Percentiles rank a stretch among this genome's conserved stretches.
phyloP scores from a whole-genome alignment of 2,797 vertebrate genomes.

The Brachyalestes nurse region DNA sequence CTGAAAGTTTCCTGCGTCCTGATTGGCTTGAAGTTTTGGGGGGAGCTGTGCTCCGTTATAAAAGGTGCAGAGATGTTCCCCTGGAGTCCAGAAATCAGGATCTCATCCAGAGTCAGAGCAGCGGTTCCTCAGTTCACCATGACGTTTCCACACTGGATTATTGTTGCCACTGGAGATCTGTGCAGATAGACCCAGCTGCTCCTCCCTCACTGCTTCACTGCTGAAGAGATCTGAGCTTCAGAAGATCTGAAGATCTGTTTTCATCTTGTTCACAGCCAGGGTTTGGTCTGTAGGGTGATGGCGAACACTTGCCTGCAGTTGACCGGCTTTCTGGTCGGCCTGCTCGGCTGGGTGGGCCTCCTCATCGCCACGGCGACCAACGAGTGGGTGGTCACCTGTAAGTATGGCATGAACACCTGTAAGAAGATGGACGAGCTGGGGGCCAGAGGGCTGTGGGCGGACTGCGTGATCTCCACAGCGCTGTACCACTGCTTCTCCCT shows the following conservation, averaged over 20 bases:
- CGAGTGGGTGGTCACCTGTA: constrained; percentile 94
- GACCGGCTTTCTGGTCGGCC: constrained; percentile 87
- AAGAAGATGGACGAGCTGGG: constrained; percentile 92
- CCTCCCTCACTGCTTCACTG: not conserved
- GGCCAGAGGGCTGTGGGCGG: constrained; percentile 91
- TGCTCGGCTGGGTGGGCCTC: constrained; percentile 91
- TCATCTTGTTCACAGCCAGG: not conserved
- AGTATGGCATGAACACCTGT: constrained; percentile 91
- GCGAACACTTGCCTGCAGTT: constrained; percentile 89
- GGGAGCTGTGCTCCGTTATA: constrained; percentile 64
- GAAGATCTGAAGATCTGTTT: not conserved
- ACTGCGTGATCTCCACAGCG: constrained; percentile 91
- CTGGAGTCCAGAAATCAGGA: not conserved
- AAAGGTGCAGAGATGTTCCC: constrained; percentile 53
- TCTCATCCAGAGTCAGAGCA: constrained; percentile 10
- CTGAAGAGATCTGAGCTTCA: not conserved
- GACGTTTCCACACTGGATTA: constrained; percentile 58
- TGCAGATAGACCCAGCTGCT: not conserved
- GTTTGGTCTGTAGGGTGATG: constrained; percentile 72
- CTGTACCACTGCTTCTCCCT: constrained; percentile 90
- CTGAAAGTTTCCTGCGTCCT: constrained; percentile 49
- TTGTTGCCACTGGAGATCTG: not conserved
- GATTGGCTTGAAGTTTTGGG: constrained; percentile 72
- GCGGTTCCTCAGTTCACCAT: constrained; percentile 26
- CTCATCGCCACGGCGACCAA: constrained; percentile 92